A percentile compares a stretch with the other conserved stretches of the same genome.
These are phyloP conservation scores for Stichodactyla helianthus DNA, from an alignment of 64 coral and sea anemone species.

Conservation along the genomic window DNA sequence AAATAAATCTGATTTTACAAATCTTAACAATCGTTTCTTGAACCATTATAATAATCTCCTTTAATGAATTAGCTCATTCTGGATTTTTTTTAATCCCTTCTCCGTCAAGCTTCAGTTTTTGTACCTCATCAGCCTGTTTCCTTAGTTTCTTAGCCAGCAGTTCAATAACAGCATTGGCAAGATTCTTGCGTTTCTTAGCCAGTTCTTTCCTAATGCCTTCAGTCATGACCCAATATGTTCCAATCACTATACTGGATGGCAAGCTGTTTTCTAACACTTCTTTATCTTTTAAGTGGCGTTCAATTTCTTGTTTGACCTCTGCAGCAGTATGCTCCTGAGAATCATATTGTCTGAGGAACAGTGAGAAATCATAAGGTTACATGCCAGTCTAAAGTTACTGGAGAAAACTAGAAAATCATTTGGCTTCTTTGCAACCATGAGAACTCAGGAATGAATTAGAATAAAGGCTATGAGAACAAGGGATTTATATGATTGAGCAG, in stretches of 20 bases:
- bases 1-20: too few relatives aligned
- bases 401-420: background rate
- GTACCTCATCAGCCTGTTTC: too few relatives aligned
- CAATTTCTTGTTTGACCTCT: constrained; percentile 97
- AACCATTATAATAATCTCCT: too few relatives aligned
- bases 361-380: background rate
- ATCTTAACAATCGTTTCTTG: too few relatives aligned
- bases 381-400: background rate
- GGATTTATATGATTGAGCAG: too few relatives aligned
- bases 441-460: too few relatives aligned
- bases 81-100: too few relatives aligned
- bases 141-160: constrained; percentile 94
- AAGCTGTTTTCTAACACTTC: constrained; percentile 82
- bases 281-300: constrained; percentile 85
- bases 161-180: constrained; percentile 92
- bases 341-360: constrained; percentile 67
- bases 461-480: too few relatives aligned
- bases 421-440: too few relatives aligned
- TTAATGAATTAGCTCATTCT: too few relatives aligned
- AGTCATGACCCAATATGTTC: constrained; percentile 78
- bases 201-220: constrained; percentile 79
- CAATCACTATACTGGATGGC: constrained; percentile 91
- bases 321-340: constrained; percentile 86
- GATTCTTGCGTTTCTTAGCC: constrained; percentile 86
- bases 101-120: too few relatives aligned